Base-by-base conservation (phyloP, 2,888 invertebrate genomes). In the Euphydryas editha region DNA sequence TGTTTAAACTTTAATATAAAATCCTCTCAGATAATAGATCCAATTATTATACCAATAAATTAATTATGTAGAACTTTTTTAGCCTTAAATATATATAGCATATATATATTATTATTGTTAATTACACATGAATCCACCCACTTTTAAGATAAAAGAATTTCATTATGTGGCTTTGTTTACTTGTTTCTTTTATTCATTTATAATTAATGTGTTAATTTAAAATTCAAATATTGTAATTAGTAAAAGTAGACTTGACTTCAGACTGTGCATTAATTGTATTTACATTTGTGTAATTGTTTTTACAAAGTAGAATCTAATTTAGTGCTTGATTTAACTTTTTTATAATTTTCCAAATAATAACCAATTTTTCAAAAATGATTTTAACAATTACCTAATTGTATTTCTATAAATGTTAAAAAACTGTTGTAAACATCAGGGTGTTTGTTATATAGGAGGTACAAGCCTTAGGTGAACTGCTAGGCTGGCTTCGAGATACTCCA, bases 401-500 rank as follows among this genome's bases (percentile, higher is more conserved):
- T n/a, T n/a, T n/a, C n/a, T n/a, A n/a, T n/a, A n/a, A n/a, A n/a
- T n/a, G n/a, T n/a, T n/a, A n/a, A n/a, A n/a, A n/a, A n/a, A n/a
- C n/a, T n/a, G n/a, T n/a, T n/a, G n/a, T n/a, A n/a, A n/a, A n/a
- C n/a, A n/a, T n/a, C n/a, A n/a, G n/a, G n/a, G n/a, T 13, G 30
- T 54, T 46, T 8, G 8, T 61, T 10, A 55, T 36, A 39, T 76
- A 93, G 93, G 93, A 93, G 73, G 92, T 86, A 15, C 76, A 82
- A 70, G 87, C 90, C 0, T 76, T 93, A 2, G 90, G 89, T 4
- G 93, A 93, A 71, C 82, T 93, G 0, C 78, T 93, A 67, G 92
- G 90, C 81, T 92, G 92, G 87, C 86, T 93, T 3, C 85, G 92
- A 18, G 90, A 90, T 39, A 90, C 89, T 0, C 93, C 93, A 0